phyloP scores from a whole-genome alignment of 2,888 invertebrate species.

The Corbicula japonica region DNA sequence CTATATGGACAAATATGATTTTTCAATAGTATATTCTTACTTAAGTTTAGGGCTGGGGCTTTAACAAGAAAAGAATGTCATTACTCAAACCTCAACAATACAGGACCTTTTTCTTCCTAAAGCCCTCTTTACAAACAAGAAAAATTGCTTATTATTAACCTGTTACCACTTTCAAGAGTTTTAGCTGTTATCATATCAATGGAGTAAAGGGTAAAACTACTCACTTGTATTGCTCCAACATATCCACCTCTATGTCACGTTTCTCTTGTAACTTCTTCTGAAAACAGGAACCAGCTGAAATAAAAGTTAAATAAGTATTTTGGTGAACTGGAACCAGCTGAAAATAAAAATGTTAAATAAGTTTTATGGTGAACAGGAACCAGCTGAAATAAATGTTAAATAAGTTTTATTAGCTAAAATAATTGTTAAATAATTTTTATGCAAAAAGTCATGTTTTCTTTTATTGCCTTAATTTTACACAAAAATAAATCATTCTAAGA shows the following conservation, averaged over 20 bases:
- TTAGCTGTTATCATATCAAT: neutral
- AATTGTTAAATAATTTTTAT: too few species aligned
- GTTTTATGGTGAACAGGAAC: neutral
- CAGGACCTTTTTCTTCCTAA: too few species aligned
- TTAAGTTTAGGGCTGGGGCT: too few species aligned
- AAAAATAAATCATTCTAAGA: too few species aligned
- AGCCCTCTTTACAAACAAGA: neutral
- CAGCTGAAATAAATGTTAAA: slow-evolving; percentile 82
- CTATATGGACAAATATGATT: too few species aligned
- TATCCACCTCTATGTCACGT: slow-evolving; percentile 69
- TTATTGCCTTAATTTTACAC: too few species aligned
- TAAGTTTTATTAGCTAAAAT: neutral
- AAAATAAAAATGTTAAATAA: neutral
- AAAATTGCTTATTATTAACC: neutral
- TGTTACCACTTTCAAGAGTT: neutral
- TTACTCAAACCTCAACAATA: too few species aligned
- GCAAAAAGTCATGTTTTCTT: too few species aligned
- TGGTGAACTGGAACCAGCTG: neutral
- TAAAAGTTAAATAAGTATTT: slow-evolving; percentile 7
- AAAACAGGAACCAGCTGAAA: slow-evolving; percentile 87
- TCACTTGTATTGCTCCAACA: slow-evolving; percentile 75
- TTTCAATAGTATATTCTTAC: too few species aligned
- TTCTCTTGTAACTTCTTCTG: slow-evolving; percentile 66
- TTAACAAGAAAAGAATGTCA: too few species aligned
- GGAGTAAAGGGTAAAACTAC: neutral